phyloP scores from a whole-genome alignment of 2,113 vertebrate species.

The Upupa epops region DNA sequence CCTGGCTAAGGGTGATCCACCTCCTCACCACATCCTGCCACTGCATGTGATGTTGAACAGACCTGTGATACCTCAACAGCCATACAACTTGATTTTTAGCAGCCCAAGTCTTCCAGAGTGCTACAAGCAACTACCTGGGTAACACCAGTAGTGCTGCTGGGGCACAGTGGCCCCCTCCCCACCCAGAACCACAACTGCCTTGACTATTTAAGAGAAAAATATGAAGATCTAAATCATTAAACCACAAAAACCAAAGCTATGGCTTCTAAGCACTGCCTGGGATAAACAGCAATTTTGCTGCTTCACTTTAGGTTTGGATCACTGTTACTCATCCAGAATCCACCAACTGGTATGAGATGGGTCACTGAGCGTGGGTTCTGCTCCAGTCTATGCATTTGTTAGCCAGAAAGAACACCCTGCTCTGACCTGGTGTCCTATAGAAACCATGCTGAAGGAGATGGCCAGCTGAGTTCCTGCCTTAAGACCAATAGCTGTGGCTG shows the following conservation, averaged over 20 bases:
- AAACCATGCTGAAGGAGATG: background rate
- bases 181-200: accelerated
- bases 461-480: background rate
- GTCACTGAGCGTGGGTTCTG: background rate
- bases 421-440: background rate
- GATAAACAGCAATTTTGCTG: background rate
- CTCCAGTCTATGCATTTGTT: background rate
- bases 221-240: background rate
- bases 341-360: accelerated
- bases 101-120: background rate
- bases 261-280: background rate
- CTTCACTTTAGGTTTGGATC: background rate
- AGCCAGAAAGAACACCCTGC: background rate
- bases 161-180: background rate
- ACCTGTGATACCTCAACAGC: background rate
- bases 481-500: background rate
- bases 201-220: background rate
- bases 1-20: background rate
- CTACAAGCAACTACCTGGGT: background rate
- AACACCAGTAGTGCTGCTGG: background rate
- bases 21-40: background rate
- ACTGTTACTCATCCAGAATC: background rate
- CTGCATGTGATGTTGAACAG: background rate
- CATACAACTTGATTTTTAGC: background rate
- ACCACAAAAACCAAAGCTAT: background rate